These are phyloP conservation scores for Doryteuthis pealeii DNA, from an alignment of 1,140 invertebrate genomes.

Conservation along the genomic window DNA sequence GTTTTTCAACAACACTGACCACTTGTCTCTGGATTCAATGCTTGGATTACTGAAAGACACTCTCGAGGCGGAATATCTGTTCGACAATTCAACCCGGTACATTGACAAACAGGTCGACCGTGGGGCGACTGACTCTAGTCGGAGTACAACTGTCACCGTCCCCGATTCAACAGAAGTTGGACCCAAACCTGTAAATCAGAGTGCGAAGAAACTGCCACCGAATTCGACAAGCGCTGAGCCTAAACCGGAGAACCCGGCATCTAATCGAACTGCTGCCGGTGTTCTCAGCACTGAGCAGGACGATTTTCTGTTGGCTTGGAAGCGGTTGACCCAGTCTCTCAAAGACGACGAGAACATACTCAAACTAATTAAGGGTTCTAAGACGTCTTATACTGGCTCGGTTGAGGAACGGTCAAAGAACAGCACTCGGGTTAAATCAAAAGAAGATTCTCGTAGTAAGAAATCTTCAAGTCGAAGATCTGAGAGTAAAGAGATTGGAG, in stretches of 20 bases:
- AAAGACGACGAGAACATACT: not conserved
- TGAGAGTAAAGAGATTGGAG: not conserved
- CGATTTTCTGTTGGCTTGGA: not conserved
- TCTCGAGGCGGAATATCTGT: not conserved
- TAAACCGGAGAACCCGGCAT: not conserved
- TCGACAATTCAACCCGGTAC: not conserved
- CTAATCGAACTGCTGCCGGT: not conserved
- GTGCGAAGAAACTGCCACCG: not conserved
- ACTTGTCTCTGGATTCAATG: constrained; percentile 31
- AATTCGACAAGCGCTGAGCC: no score
- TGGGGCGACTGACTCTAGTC: not conserved
- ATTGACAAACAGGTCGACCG: not conserved
- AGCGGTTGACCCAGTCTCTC: not conserved
- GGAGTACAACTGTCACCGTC: not conserved
- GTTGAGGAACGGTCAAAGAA: no score
- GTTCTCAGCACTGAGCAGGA: not conserved
- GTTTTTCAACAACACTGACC: constrained; percentile 34
- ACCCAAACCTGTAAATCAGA: not conserved
- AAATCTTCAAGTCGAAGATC: no score
- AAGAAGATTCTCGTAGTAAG: no score
- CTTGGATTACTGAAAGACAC: constrained; percentile 30
- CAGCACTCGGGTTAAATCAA: no score
- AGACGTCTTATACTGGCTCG: no score
- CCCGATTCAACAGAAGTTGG: not conserved
- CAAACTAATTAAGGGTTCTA: not conserved